Evolutionary conservation across 1,140 invertebrate species (phyloP), one percentile per base, ranked within the genome.

Genomic region (Oncopeltus fasciatus): DNA sequence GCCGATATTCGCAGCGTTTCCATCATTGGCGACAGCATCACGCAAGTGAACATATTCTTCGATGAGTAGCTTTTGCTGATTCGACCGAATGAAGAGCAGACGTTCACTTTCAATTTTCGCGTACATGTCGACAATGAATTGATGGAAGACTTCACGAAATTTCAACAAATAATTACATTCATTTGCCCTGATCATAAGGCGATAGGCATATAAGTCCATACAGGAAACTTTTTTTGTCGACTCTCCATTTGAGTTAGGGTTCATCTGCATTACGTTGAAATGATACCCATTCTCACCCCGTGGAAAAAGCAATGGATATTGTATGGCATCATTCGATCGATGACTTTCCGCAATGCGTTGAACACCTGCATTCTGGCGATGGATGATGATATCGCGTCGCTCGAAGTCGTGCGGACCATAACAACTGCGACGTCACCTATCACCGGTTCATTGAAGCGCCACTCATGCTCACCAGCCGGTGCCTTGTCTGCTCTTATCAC

Each of bases 401-500:
- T 38, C 58, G 57, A 66, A 66, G 2, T 69, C 27, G 27, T 59
- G 9, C 69, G 67, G 27, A 66, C 68, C 16, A 72, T 67, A n/a
- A 70, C 57, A 46, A 66, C 46, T 33, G 66, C 68, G 24, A 72
- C 66, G 53, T 70, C 67, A 31, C 66, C 53, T 4, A n/a, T n/a
- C 53, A 38, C 18, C 28, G 53, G 56, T 8, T 57, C 24, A 28
- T 63, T 59, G 38, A 31, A 57, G 60, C 49, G 26, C 58, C 56
- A 59, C 18, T 14, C 85, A 1, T 86, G 86, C 67, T 64, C 24
- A 16, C 62, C 64, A 33, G 38, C 33, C 43, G 69, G 72, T 63
- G 27, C 65, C 64, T 65, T 66, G 43, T 73, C 69, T 44, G 70
- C 67, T 31, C 64, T 28, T 29, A 72, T 71, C 2, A 70, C 60